These are phyloP conservation scores for Ischnura elegans DNA, from an alignment of 2,888 invertebrate genomes.

Conservation along the genomic window DNA sequence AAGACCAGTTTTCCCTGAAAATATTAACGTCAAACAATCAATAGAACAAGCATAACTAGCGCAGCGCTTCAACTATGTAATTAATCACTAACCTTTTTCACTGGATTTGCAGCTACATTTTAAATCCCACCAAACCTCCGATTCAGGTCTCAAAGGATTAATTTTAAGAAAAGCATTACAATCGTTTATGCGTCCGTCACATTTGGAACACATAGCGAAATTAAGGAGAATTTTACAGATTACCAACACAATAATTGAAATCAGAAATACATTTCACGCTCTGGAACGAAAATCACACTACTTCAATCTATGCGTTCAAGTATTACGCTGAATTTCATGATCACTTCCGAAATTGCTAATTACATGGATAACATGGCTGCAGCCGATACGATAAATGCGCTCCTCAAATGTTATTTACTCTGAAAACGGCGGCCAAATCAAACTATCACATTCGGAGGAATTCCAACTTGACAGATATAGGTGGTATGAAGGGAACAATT, in stretches of 20 bases:
- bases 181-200: constrained; percentile 46
- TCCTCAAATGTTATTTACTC: constrained; percentile 1
- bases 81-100: neutral
- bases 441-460: too few species aligned
- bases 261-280: neutral
- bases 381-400: neutral
- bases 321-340: neutral
- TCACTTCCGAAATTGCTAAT: neutral
- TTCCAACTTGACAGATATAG: too few species aligned
- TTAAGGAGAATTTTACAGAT: neutral
- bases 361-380: constrained; percentile 48
- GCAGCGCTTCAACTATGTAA: neutral
- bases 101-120: constrained; percentile 33
- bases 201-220: constrained; percentile 28
- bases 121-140: constrained; percentile 33
- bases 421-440: too few species aligned
- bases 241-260: neutral
- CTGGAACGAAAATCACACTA: neutral
- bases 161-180: constrained; percentile 50
- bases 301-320: neutral
- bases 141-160: constrained; percentile 17
- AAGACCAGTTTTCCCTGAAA: constrained; percentile 32
- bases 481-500: too few species aligned
- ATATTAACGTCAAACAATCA: neutral
- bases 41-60: neutral